Percentiles rank a stretch among this genome's conserved stretches.
phyloP scores from a whole-genome alignment of 2,113 vertebrate genomes.

The Pionites leucogaster region DNA sequence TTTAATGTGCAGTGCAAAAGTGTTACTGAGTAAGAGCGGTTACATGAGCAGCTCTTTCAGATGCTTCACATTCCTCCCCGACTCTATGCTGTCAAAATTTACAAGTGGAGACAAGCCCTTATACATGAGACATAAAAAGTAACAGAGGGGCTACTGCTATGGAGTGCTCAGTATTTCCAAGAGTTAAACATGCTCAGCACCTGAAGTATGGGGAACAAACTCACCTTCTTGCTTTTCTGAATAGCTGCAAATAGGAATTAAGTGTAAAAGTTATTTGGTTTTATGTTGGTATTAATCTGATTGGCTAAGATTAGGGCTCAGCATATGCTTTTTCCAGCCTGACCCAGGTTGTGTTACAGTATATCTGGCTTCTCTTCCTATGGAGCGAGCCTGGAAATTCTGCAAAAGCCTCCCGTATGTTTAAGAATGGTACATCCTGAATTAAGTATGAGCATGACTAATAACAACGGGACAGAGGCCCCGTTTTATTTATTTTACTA shows the following conservation, averaged over 20 bases:
- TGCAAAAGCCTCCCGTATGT: not conserved
- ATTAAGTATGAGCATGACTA: not conserved
- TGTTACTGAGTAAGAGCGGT: not conserved
- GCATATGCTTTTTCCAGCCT: not conserved
- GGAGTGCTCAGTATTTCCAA: not conserved
- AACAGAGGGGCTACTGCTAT: not conserved
- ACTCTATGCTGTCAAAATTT: not conserved
- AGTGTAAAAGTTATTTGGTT: not conserved
- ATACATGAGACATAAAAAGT: not conserved
- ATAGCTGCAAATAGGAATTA: not conserved
- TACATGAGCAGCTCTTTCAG: not conserved
- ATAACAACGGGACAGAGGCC: not conserved
- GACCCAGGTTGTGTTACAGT: not conserved
- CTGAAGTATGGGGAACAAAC: not conserved
- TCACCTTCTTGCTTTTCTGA: not conserved
- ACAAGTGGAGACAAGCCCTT: not conserved
- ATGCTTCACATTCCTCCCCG: not conserved
- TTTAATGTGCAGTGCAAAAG: not conserved
- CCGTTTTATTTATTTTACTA: not conserved
- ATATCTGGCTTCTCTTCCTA: not conserved
- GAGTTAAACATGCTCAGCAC: not conserved
- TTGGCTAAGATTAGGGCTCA: not conserved
- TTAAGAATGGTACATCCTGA: not conserved
- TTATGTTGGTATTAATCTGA: not conserved
- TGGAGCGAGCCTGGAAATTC: not conserved